A percentile compares a stretch with the other conserved stretches of the same genome.
Evolutionary conservation across 2,797 vertebrate species (phyloP).

Genomic region (Babyrousa celebensis): DNA sequence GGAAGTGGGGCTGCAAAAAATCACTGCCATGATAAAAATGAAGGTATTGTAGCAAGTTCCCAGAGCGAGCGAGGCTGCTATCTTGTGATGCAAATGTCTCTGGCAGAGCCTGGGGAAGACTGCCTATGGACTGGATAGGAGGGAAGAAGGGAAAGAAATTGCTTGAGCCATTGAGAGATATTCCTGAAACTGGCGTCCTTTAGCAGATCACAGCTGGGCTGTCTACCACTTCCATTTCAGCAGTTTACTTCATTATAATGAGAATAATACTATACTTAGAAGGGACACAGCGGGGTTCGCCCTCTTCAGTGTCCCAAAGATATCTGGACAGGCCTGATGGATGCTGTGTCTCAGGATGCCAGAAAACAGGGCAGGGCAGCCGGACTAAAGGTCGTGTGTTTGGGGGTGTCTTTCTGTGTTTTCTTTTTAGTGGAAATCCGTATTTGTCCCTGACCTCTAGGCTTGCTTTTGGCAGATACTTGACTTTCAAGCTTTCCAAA

Average conservation of each 20-base stretch:
- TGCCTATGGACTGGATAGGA: slow-evolving; percentile 27
- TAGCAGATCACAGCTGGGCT: slow-evolving; percentile 69
- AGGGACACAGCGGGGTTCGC: not conserved
- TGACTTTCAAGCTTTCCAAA: not conserved
- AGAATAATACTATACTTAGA: not conserved
- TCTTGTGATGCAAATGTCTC: slow-evolving; percentile 19
- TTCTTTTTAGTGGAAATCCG: not conserved
- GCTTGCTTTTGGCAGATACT: not conserved
- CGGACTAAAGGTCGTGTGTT: not conserved
- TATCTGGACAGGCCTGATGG: not conserved
- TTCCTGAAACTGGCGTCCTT: slow-evolving; percentile 64
- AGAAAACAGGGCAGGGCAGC: not conserved
- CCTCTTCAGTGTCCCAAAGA: not conserved
- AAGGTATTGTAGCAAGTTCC: not conserved
- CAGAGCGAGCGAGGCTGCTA: not conserved
- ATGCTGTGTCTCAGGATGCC: not conserved
- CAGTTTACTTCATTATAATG: slow-evolving; percentile 58
- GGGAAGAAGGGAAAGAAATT: slow-evolving; percentile 49
- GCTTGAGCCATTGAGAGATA: slow-evolving; percentile 27
- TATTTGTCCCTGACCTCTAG: not conserved
- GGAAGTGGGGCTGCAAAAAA: slow-evolving; percentile 23
- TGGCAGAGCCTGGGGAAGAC: slow-evolving; percentile 20
- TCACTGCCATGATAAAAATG: slow-evolving; percentile 46
- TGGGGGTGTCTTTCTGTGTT: not conserved
- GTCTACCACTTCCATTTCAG: slow-evolving; percentile 78